Evolutionary conservation across 2,113 vertebrate species (phyloP).

Genomic region (Podocnemis expansa): DNA sequence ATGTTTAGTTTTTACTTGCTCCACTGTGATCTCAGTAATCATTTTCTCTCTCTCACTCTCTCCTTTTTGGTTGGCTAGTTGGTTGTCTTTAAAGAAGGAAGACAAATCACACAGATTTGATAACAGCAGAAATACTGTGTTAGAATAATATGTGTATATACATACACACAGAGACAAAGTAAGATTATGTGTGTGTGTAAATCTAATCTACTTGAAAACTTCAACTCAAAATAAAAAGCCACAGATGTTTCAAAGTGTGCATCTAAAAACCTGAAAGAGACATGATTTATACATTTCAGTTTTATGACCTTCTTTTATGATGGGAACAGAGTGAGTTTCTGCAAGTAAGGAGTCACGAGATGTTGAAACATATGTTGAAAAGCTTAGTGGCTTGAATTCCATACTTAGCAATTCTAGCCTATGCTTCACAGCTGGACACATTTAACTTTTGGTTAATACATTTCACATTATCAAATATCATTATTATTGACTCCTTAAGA

Average conservation of each 20-base stretch:
- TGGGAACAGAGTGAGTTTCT: conserved; percentile 59
- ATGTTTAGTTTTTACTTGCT: neutral
- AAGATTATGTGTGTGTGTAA: neutral
- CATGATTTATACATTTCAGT: conserved; percentile 77
- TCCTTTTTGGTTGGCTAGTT: neutral
- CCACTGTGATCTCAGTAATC: neutral
- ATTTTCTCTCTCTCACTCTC: neutral
- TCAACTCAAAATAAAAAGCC: conserved; percentile 53
- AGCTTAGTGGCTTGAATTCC: conserved; percentile 59
- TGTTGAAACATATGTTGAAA: conserved; percentile 72
- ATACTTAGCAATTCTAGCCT: conserved; percentile 10
- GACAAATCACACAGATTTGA: neutral
- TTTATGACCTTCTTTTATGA: conserved; percentile 63
- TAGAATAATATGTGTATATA: neutral
- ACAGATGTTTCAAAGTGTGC: conserved; percentile 72
- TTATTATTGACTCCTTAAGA: conserved; percentile 41
- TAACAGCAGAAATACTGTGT: neutral
- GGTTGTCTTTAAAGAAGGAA: neutral
- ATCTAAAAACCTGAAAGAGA: conserved; percentile 68
- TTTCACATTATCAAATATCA: conserved; percentile 49
- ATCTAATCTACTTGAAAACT: conserved; percentile 54
- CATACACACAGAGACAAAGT: neutral
- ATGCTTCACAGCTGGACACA: conserved; percentile 33
- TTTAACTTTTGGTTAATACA: conserved; percentile 42
- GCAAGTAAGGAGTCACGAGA: conserved; percentile 70